phyloP scores from a whole-genome alignment of 2,113 vertebrate genomes.

The Tauraco erythrolophus region DNA sequence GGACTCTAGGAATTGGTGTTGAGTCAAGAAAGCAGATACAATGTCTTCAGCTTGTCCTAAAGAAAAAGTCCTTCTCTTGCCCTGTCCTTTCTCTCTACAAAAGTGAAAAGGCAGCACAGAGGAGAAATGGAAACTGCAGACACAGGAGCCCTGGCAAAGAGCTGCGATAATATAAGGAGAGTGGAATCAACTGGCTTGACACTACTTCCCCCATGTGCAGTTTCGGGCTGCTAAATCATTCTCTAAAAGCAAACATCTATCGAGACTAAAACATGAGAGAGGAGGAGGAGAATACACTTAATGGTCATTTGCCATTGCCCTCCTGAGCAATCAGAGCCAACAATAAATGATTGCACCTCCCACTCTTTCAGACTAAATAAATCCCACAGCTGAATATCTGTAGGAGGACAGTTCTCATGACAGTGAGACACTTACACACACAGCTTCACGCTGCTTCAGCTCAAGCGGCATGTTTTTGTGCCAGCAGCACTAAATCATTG shows the following conservation, averaged over 20 bases:
- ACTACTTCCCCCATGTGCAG: not conserved
- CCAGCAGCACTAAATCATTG: constrained; percentile 40
- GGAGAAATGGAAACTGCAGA: not conserved
- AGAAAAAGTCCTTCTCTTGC: not conserved
- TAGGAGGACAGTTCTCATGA: constrained; percentile 20
- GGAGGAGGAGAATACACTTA: constrained; percentile 31
- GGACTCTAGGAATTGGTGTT: not conserved
- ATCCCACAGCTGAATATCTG: not conserved
- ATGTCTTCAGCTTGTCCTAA: not conserved
- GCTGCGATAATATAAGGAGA: not conserved
- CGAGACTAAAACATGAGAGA: not conserved
- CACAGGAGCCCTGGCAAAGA: not conserved
- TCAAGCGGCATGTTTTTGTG: not conserved
- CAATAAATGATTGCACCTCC: constrained; percentile 13
- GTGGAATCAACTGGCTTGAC: not conserved
- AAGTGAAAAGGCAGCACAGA: not conserved
- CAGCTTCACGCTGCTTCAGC: constrained; percentile 15
- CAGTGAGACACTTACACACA: constrained; percentile 28
- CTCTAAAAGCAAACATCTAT: constrained; percentile 32
- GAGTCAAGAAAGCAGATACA: not conserved
- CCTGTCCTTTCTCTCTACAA: not conserved
- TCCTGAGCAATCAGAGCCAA: constrained; percentile 38
- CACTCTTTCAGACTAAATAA: constrained; percentile 49
- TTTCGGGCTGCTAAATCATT: constrained; percentile 21
- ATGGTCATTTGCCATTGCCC: constrained; percentile 30